phyloP scores from a whole-genome alignment of 2,797 vertebrate species.

The Champsocephalus gunnari region DNA sequence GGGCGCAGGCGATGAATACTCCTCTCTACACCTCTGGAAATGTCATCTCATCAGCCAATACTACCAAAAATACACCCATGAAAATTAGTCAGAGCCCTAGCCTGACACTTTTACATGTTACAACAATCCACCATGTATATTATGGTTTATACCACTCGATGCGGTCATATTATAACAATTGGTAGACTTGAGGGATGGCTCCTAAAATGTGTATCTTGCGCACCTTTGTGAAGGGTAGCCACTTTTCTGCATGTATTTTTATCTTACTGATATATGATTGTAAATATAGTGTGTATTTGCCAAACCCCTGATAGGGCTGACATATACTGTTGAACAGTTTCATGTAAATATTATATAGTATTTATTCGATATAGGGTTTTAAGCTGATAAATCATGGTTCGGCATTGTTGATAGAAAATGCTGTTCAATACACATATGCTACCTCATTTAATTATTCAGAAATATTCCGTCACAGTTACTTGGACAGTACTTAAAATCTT shows the following conservation, averaged over 20 bases:
- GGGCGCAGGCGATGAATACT: constrained; percentile 44
- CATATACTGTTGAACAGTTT: too few relatives aligned
- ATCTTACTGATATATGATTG: not conserved
- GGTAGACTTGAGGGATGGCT: constrained; percentile 2
- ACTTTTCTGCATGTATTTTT: too few relatives aligned
- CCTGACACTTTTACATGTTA: constrained; percentile 31
- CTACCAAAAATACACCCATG: constrained; percentile 16
- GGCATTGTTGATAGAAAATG: not conserved
- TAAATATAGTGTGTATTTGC: too few relatives aligned
- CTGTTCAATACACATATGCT: not conserved
- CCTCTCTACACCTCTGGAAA: constrained; percentile 43
- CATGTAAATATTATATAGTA: too few relatives aligned
- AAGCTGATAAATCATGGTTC: not conserved
- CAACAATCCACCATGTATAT: constrained; percentile 14
- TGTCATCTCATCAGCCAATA: constrained; percentile 36
- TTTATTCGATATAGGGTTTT: not conserved
- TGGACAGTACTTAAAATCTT: constrained; percentile 23
- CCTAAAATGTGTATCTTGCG: not conserved
- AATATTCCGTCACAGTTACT: not conserved
- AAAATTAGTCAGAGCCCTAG: constrained; percentile 36
- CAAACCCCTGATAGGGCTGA: too few relatives aligned
- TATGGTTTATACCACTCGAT: constrained; percentile 1
- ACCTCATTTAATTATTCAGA: constrained; percentile 3
- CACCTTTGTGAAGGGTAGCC: too few relatives aligned
- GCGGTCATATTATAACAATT: constrained; percentile 15